Evolutionary conservation across 53 echinoderm and acorn worm species (phyloP).

Genomic region (Stichopus horrens): DNA sequence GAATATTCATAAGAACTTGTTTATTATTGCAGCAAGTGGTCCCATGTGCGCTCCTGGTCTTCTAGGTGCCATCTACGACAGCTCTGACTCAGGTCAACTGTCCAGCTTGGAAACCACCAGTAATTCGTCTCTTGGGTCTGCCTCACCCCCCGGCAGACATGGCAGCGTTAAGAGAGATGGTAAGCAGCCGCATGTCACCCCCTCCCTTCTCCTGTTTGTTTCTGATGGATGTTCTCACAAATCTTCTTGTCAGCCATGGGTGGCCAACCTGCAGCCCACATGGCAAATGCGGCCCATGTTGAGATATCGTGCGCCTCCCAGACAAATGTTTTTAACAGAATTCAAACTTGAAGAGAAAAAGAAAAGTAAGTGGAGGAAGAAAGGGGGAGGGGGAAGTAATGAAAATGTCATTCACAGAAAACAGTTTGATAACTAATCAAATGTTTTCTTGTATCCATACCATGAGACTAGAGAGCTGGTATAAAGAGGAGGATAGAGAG

Average conservation of each 20-base stretch:
- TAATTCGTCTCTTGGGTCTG: slow-evolving; percentile 94
- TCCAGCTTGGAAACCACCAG: slow-evolving; percentile 92
- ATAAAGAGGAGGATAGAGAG: too few species aligned
- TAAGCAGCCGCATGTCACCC: slow-evolving; percentile 43
- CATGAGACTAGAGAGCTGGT: too few species aligned
- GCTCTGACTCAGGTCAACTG: slow-evolving; percentile 88
- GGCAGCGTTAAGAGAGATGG: slow-evolving; percentile 67
- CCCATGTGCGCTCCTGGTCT: slow-evolving; percentile 17
- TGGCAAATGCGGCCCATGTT: too few species aligned
- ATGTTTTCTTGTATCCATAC: too few species aligned
- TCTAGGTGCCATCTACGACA: slow-evolving; percentile 67
- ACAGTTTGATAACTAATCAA: too few species aligned
- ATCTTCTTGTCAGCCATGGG: background rate
- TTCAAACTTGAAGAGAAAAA: too few species aligned
- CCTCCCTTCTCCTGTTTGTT: background rate
- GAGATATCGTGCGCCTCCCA: too few species aligned
- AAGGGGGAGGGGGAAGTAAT: too few species aligned
- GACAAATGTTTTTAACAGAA: too few species aligned
- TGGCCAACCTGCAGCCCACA: background rate
- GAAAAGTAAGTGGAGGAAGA: too few species aligned
- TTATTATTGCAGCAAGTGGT: slow-evolving; percentile 27
- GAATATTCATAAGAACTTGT: slow-evolving; percentile 16
- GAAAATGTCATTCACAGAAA: too few species aligned
- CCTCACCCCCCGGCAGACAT: slow-evolving; percentile 86
- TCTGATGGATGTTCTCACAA: too few species aligned